Base-by-base conservation (phyloP, 2,888 invertebrate species). In the Thymelicus sylvestris region DNA sequence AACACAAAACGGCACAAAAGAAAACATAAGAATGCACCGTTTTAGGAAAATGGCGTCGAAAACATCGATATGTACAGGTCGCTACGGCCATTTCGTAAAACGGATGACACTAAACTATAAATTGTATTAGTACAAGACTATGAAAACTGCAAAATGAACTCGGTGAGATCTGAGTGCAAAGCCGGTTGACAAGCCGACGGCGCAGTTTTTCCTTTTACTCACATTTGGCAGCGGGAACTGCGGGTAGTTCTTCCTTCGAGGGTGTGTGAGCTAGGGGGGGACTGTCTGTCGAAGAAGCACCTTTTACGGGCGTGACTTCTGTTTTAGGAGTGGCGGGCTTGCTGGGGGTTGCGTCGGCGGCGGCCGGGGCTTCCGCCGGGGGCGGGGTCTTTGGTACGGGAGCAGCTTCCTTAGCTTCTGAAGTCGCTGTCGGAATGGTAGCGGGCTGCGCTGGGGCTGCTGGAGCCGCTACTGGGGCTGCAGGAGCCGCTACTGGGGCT, bases 1-100 rank as follows among this genome's bases (percentile, higher is more conserved):
- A 90, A 90, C 91, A 92, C 92, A 93, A 90, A 92, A 93, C 92
- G 85, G 88, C 92, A 93, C 92, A 93, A 93, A 91, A 87, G 80
- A 85, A 86, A 84, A 87, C 86, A 87, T 86, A 61, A 61, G 66
- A 47, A 55, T 41, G 60, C 81, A 83, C 78, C 79, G 73, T 73
- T 71, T 69, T 78, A 76, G 64, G 64, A 72, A 66, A 68, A 50
- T 52, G 62, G 62, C 66, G 47, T 39, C n/a, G 44, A 52, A 52
- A 65, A 59, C n/a, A 63, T n/a, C 47, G 7, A 24, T 59, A 15
- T 55, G 65, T 66, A 71, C 65, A 41, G 47, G 52, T 61, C 24
- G 44, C 31, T 41, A 66, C 47, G 47, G 63, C 71, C 68, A 71
- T 81, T 84, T 79, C 88, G 86, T 83, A 86, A 85, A 88, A 83